Evolutionary conservation across 1,140 invertebrate genomes (phyloP), one percentile per base, ranked within the genome.

Genomic region (Cardiocondyla obscurior): DNA sequence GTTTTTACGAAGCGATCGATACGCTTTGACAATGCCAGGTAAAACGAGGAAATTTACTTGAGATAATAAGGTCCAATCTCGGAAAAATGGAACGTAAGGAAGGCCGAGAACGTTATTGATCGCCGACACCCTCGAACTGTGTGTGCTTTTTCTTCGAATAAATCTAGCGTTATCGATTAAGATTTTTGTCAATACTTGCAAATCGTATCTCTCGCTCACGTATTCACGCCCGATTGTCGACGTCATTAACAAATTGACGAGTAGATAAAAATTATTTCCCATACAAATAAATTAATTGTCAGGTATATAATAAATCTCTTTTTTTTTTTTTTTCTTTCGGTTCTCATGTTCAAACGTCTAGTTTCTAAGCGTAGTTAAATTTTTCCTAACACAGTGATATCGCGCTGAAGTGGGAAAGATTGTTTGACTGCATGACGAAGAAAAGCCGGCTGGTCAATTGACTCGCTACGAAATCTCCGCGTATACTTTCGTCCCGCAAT

Each of bases 31-130:
- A 49, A 22, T 30, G n/a, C 16, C 12, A 74, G 12, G 42, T 25
- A 57, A 16, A n/a, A 44, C 12, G 36, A 33, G 55, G 28, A 76
- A 33, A 49, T n/a, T 74, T 46, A 19, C 28, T 58, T 14, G n/a
- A 46, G 55, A 74, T 62, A 76, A 76, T 62, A 76, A 76, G 39
- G 14, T 74, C 55, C 42, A 76, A 76, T 76, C 55, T 76, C 55
- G 39, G 19, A 10, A 76, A 46, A 76, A 36, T 76, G 39, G 39
- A 76, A 28, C 67, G 19, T n/a, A 28, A 33, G 19, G 65, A 49
- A 69, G n/a, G 46, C 46, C n/a, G 49, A 36, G 28, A 53, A 72
- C 8, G 49, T 49, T 53, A 72, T 72, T 33, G 67, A 72, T 72
- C 67, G 67, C 67, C 67, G 46, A 25, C 12, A n/a, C 4, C 25